Conservation (phyloP, 1,140 invertebrate species). For the Fopius arisanus region DNA sequence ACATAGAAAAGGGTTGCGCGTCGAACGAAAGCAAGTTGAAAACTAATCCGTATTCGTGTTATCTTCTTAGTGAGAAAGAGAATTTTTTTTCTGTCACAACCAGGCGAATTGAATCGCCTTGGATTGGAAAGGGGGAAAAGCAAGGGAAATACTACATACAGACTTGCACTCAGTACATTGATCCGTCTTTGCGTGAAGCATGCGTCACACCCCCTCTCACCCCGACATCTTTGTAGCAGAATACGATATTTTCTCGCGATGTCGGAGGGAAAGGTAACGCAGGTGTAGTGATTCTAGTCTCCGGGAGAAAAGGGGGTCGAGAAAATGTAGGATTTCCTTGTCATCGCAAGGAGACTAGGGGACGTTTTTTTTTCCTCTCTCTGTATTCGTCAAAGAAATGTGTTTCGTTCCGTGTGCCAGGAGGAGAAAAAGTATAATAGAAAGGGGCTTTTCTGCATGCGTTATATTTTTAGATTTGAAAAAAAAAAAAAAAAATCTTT, state of each 20-base stretch:
- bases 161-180: slow-evolving; percentile 62
- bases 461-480: slow-evolving; percentile 12
- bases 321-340: slow-evolving; percentile 53
- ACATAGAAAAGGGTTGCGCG: background rate
- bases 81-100: background rate
- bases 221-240: slow-evolving; percentile 40
- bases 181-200: slow-evolving; percentile 57
- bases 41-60: background rate
- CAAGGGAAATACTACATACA: slow-evolving; percentile 55
- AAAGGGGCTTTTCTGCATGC: background rate
- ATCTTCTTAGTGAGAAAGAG: background rate
- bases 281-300: slow-evolving; percentile 10
- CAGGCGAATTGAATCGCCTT: no score
- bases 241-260: background rate
- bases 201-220: slow-evolving; percentile 35
- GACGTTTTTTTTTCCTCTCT: slow-evolving; percentile 10
- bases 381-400: slow-evolving; percentile 3
- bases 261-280: background rate
- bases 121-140: background rate
- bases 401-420: background rate
- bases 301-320: slow-evolving; percentile 39
- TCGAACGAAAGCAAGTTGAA: background rate
- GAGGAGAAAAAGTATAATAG: background rate
- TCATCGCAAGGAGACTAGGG: slow-evolving; percentile 27
- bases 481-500: slow-evolving; percentile 6